Percentiles rank a stretch among this genome's conserved stretches.
Evolutionary conservation across 2,797 vertebrate genomes (phyloP).

Genomic region (Antrozous pallidus): DNA sequence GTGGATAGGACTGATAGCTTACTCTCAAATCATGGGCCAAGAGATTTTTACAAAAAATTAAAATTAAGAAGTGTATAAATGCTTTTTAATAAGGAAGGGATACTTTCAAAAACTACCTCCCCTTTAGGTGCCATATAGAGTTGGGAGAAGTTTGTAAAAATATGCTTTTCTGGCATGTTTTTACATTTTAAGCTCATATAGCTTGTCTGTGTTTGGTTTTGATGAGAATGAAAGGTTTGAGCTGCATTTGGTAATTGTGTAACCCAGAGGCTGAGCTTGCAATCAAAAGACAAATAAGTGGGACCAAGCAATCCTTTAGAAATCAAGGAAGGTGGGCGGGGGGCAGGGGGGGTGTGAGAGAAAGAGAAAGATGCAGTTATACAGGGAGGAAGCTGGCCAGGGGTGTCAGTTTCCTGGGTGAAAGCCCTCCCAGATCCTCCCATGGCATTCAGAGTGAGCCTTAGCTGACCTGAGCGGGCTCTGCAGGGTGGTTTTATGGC

Average conservation of each 20-base stretch:
- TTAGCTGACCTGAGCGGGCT: neutral
- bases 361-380: neutral
- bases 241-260: neutral
- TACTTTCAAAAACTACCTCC: too few relatives aligned
- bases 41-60: too few relatives aligned
- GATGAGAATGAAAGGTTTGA: constrained; percentile 27
- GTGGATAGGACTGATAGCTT: too few relatives aligned
- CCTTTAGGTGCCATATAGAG: too few relatives aligned
- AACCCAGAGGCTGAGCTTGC: constrained; percentile 8
- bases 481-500: neutral
- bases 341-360: too few relatives aligned
- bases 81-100: too few relatives aligned
- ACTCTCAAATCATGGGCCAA: too few relatives aligned
- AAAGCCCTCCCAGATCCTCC: neutral
- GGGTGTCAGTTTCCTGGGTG: neutral
- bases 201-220: neutral
- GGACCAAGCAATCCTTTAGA: neutral
- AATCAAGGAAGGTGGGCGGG: neutral
- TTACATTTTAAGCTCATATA: constrained; percentile 34
- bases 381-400: neutral
- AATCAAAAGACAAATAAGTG: neutral
- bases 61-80: too few relatives aligned
- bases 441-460: neutral
- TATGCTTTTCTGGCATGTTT: neutral
- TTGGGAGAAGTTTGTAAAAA: neutral